These are phyloP conservation scores for Saccostrea echinata DNA, from an alignment of 1,140 invertebrate species.

Conservation along the genomic window DNA sequence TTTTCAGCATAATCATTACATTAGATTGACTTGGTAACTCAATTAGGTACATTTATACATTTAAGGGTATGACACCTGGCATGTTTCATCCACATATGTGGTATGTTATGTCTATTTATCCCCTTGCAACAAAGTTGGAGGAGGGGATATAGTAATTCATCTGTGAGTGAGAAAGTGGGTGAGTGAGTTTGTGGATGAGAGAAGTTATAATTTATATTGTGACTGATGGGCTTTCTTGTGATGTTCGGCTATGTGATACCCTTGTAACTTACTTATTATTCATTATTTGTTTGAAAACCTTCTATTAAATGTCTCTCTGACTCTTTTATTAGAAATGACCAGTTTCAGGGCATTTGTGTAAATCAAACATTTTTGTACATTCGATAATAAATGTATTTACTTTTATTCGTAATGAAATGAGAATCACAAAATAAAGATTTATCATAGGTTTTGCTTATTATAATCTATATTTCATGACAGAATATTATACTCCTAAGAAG, in stretches of 20 bases:
- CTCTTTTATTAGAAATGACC: not conserved
- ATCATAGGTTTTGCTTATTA: not conserved
- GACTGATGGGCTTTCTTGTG: not conserved
- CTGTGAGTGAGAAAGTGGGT: no score
- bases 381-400: not conserved
- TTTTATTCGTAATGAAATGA: not conserved
- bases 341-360: not conserved
- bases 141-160: no score
- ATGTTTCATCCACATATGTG: no score
- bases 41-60: no score
- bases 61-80: no score
- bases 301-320: not conserved
- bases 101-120: no score
- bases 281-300: not conserved
- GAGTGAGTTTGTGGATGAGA: no score
- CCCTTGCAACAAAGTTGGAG: no score
- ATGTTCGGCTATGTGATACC: not conserved
- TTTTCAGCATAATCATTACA: no score
- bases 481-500: not conserved
- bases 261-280: not conserved
- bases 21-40: no score
- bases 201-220: no score
- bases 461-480: not conserved
- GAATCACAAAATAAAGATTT: not conserved
- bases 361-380: not conserved